Conservation (phyloP, 1,140 invertebrate genomes). For the Bilobella aurantiaca region DNA sequence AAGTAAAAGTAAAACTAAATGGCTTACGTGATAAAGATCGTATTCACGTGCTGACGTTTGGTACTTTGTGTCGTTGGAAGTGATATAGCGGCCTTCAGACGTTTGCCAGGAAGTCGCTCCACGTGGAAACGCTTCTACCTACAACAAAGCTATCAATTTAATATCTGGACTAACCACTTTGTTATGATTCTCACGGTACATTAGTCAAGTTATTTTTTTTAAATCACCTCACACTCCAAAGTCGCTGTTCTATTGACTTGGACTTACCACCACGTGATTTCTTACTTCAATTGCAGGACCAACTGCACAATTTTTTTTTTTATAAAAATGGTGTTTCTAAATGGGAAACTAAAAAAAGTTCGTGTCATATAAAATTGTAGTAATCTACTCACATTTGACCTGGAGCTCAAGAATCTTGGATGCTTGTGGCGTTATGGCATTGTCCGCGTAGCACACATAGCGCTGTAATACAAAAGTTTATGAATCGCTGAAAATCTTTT, state of each 20-base stretch:
- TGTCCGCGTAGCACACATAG: constrained; percentile 68
- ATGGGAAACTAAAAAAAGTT: neutral
- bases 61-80: constrained; percentile 55
- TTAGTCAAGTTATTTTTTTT: too few relatives aligned
- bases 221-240: constrained; percentile 44
- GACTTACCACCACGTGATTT: constrained; percentile 54
- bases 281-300: constrained; percentile 67
- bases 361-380: neutral
- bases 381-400: constrained; percentile 72
- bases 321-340: neutral
- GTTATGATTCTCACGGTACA: too few relatives aligned
- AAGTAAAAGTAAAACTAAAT: too few relatives aligned
- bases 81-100: constrained; percentile 58
- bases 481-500: neutral
- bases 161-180: too few relatives aligned
- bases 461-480: neutral
- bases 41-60: constrained; percentile 51
- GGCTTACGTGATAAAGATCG: constrained; percentile 46
- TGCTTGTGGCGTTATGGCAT: constrained; percentile 71
- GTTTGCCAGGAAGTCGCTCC: constrained; percentile 75
- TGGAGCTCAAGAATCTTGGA: constrained; percentile 68
- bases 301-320: constrained; percentile 57
- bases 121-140: constrained; percentile 80
- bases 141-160: constrained; percentile 52
- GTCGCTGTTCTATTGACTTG: constrained; percentile 54